These are phyloP conservation scores for Drosophila teissieri DNA, from an alignment of 1,140 invertebrate genomes.

Conservation along the genomic window DNA sequence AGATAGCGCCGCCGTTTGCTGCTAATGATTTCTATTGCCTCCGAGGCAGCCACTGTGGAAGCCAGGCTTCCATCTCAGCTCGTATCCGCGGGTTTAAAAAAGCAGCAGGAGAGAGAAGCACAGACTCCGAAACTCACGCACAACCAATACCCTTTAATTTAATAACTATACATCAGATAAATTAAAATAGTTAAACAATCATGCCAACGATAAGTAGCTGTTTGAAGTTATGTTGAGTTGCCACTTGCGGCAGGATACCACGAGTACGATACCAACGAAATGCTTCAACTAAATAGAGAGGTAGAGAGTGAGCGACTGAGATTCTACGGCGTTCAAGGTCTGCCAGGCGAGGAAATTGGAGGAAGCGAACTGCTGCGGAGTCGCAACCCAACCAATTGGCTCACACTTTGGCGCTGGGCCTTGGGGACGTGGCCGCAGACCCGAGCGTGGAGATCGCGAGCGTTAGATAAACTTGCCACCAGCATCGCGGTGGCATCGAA, in stretches of 20 bases:
- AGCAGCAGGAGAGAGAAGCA: conserved; percentile 34
- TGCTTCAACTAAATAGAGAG: conserved; percentile 24
- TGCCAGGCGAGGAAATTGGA: conserved; percentile 4
- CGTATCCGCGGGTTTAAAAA: conserved; percentile 44
- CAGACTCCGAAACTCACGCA: background rate
- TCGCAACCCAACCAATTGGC: conserved; percentile 71
- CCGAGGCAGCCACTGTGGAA: conserved; percentile 51
- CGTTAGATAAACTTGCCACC: conserved; percentile 80
- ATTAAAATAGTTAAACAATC: no score
- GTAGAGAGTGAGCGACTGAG: conserved; percentile 13
- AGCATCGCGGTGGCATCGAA: conserved; percentile 50
- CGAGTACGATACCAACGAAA: background rate
- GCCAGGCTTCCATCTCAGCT: conserved; percentile 16
- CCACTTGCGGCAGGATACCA: background rate
- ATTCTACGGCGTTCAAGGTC: conserved; percentile 72
- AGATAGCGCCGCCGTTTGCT: conserved; percentile 71
- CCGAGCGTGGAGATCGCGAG: conserved; percentile 61
- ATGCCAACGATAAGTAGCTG: no score
- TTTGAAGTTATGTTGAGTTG: no score
- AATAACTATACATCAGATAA: no score
- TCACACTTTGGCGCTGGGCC: conserved; percentile 72
- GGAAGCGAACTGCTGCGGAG: conserved; percentile 6
- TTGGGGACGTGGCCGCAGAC: conserved; percentile 1
- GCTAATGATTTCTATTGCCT: conserved; percentile 80
- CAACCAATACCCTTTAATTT: background rate